phyloP scores from a whole-genome alignment of 2,113 vertebrate genomes.

The Pseudois nayaur region DNA sequence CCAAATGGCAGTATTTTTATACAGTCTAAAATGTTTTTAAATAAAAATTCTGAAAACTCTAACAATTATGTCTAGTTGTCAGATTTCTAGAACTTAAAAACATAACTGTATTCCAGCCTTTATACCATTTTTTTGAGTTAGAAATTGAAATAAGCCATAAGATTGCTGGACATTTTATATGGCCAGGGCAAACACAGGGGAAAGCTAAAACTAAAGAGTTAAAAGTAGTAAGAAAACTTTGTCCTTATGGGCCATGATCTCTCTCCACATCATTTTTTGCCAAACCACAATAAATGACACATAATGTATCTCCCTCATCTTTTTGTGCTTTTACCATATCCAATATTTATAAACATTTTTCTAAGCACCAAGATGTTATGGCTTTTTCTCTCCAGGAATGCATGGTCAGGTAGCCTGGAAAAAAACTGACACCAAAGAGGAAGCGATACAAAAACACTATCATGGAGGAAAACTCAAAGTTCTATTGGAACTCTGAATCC shows the following conservation, averaged over 20 bases:
- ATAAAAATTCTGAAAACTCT: background rate
- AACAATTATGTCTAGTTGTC: background rate
- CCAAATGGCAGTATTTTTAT: background rate
- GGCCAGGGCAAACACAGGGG: background rate
- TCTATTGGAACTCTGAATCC: background rate
- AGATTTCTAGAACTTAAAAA: background rate
- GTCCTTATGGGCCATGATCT: background rate
- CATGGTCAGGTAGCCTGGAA: background rate
- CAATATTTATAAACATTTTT: background rate
- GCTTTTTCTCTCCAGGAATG: background rate
- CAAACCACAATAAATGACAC: background rate
- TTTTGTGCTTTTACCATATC: background rate
- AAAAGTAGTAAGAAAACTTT: background rate
- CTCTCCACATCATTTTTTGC: background rate
- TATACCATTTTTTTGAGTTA: background rate
- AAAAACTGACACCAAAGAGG: background rate
- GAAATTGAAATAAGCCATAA: background rate
- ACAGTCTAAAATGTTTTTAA: background rate
- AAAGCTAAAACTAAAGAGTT: background rate
- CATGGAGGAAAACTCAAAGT: background rate
- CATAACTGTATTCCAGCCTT: background rate
- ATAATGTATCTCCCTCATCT: background rate
- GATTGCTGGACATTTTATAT: background rate
- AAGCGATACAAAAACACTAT: background rate
- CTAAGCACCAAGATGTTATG: background rate